Percentiles rank a stretch among this genome's conserved stretches.
Conservation (phyloP, 2,888 invertebrate species). For the Coleophora flavipennella region DNA sequence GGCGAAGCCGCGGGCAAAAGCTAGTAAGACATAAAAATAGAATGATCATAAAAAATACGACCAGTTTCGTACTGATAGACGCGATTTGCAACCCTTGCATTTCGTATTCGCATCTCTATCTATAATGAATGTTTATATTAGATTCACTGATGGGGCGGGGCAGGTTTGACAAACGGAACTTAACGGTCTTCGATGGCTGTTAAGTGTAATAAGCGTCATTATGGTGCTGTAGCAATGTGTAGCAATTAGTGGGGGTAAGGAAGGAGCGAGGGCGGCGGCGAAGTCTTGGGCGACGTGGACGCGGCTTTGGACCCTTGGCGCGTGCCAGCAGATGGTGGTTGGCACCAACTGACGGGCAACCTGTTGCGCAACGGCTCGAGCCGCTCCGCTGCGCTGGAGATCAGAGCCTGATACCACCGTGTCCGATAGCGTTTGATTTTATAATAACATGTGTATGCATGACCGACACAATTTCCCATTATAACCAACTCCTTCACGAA, state of each 20-base stretch:
- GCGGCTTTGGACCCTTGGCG: slow-evolving; percentile 27
- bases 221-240: slow-evolving; percentile 20
- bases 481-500: no score
- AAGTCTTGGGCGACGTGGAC: slow-evolving; percentile 39
- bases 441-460: slow-evolving; percentile 28
- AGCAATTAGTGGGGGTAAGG: slow-evolving; percentile 59
- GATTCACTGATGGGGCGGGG: slow-evolving; percentile 43
- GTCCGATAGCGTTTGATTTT: slow-evolving; percentile 44
- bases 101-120: slow-evolving; percentile 31
- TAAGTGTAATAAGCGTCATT: slow-evolving; percentile 31
- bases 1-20: no score
- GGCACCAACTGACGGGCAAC: slow-evolving; percentile 62
- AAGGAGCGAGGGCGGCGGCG: slow-evolving; percentile 28
- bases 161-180: slow-evolving; percentile 64
- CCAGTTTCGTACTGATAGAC: slow-evolving; percentile 57
- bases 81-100: slow-evolving; percentile 66
- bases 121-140: slow-evolving; percentile 27
- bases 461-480: slow-evolving; percentile 1
- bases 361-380: slow-evolving; percentile 68
- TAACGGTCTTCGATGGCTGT: slow-evolving; percentile 65
- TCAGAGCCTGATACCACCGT: slow-evolving; percentile 44
- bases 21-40: slow-evolving; percentile 26
- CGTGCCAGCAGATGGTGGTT: slow-evolving; percentile 57
- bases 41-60: slow-evolving; percentile 23
- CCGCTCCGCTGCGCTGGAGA: slow-evolving; percentile 59